Evolutionary conservation across 2,113 vertebrate species (phyloP), one percentile per base, ranked within the genome.

Genomic region (Proterorhinus semilunaris): DNA sequence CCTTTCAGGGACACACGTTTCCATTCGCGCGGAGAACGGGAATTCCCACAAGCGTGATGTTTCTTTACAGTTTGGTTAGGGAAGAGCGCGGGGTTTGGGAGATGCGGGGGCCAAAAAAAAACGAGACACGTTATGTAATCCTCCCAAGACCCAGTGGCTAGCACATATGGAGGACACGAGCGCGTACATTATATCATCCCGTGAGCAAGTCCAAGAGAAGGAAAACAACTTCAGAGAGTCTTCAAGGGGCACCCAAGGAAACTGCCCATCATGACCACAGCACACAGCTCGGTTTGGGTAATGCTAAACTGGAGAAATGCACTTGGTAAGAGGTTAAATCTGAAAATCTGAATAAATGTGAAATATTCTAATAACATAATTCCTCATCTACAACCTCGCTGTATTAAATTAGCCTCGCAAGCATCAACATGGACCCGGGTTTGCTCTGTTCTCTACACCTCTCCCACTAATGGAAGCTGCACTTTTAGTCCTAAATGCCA

Each of bases 31-130:
- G 10, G 27, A 36, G 4, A 57, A 10, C 66, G 65, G 78, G 65
- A 45, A 55, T 80, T 51, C 74, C 85, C 82, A 49, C 52, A 13
- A 69, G 82, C 71, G 64, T 70, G 68, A 76, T 51, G 77, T 84
- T 65, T 63, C 72, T 57, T 66, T 70, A 74, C 42, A 66, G 77
- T 81, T 75, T 44, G 66, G 75, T 74, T 83, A 69, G 64, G 66
- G 77, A 65, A 79, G 61, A 83, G 51, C 59, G 45, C 59, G 53
- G 51, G 55, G 52, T 21, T 21, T 48, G 42, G 11, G 62, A 62
- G 53, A 11, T 51, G 21, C 65, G 51, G 45, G 55, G 6, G 53
- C 53, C n/a, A n/a, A n/a, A n/a, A n/a, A n/a, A 13, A 13, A 57
- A 42, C 11, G 54, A 57, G 54, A 57, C 27, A 21, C 27, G 21